phyloP scores from a whole-genome alignment of 2,113 vertebrate genomes.

The Anseranas semipalmata region DNA sequence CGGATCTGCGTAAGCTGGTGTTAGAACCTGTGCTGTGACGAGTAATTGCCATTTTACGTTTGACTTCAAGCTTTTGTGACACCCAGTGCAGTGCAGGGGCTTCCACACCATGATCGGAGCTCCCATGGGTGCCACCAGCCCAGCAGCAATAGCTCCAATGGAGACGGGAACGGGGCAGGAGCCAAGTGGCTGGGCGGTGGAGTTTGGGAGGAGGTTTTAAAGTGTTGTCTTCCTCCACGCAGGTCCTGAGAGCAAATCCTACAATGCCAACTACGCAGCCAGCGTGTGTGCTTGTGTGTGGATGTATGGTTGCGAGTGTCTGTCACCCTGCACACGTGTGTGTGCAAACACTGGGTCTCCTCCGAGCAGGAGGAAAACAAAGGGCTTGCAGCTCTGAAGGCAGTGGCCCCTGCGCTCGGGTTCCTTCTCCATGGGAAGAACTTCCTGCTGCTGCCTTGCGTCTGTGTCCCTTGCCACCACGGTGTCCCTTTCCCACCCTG shows the following conservation, averaged over 20 bases:
- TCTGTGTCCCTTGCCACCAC: background rate
- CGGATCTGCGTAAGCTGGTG: background rate
- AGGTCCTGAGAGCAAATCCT: background rate
- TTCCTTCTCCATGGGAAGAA: background rate
- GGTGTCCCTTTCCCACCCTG: background rate
- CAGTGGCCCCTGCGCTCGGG: accelerated
- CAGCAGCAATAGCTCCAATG: background rate
- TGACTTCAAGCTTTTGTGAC: background rate
- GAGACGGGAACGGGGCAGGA: accelerated
- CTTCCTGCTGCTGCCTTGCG: background rate
- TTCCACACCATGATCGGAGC: background rate
- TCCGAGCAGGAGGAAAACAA: background rate
- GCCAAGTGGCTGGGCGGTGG: background rate
- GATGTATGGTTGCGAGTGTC: accelerated
- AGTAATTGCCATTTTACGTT: background rate
- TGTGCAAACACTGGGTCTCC: background rate
- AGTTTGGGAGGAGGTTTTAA: background rate
- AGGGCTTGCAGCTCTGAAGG: background rate
- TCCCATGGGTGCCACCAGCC: background rate
- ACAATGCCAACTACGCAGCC: background rate
- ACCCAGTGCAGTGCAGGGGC: background rate
- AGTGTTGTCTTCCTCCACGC: background rate
- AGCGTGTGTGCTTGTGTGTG: background rate
- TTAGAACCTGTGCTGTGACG: background rate
- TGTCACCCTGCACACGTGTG: accelerated